Evolutionary conservation across 2,888 invertebrate genomes (phyloP).

Genomic region (Nymphalis polychloros): DNA sequence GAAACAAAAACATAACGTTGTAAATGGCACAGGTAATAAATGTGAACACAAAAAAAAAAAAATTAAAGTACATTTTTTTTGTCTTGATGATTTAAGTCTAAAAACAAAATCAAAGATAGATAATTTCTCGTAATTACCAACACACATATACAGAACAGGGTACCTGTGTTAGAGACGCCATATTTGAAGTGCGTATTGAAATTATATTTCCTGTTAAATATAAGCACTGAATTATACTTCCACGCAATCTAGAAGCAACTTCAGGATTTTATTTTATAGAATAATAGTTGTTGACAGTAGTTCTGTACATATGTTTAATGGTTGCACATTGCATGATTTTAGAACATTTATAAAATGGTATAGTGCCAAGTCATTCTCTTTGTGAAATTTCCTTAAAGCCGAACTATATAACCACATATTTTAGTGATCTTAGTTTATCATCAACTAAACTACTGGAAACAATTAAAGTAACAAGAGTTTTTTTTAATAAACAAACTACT

Average conservation of each 20-base stretch:
- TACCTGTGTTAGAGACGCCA: constrained; percentile 15
- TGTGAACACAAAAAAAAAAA: background rate
- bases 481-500: no score
- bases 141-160: constrained; percentile 16
- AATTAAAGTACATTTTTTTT: no score
- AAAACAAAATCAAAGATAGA: no score
- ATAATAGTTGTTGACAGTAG: constrained; percentile 8
- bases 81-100: no score
- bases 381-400: background rate
- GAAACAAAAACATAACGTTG: background rate
- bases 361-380: constrained; percentile 1
- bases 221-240: background rate
- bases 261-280: background rate
- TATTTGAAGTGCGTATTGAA: background rate
- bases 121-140: background rate
- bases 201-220: background rate
- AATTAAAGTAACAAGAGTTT: no score
- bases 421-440: no score
- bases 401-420: background rate
- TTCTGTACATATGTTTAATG: constrained; percentile 20
- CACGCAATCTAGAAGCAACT: background rate
- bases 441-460: no score
- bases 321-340: constrained; percentile 18
- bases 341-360: constrained; percentile 4
- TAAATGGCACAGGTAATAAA: constrained; percentile 16